A percentile compares a stretch with the other conserved stretches of the same genome.
Conservation (phyloP, 2,113 vertebrate species). For the Scomber japonicus region DNA sequence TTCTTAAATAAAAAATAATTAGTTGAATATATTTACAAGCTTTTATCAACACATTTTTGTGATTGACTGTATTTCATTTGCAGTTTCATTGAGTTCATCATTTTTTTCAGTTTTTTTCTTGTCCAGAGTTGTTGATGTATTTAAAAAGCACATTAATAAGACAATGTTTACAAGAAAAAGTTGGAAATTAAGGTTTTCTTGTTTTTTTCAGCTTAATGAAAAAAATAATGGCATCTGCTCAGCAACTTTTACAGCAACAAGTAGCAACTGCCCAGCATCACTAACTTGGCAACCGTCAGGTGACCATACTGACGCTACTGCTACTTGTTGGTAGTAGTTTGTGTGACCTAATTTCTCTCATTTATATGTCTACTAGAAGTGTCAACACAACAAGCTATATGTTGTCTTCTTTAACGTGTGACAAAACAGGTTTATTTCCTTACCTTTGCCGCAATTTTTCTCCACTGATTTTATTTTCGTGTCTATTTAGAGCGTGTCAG, state of each 20-base stretch:
- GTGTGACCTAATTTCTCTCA: background rate
- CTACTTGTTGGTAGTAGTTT: conserved; percentile 15
- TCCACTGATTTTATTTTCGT: conserved; percentile 3
- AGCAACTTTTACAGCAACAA: background rate
- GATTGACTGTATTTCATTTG: no score
- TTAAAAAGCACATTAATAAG: background rate
- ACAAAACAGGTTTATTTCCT: background rate
- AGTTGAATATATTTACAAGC: no score
- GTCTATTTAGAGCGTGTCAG: conserved; percentile 19
- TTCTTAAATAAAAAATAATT: background rate
- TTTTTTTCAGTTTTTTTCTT: no score
- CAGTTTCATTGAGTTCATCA: no score
- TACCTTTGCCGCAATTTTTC: background rate
- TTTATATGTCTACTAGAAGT: background rate
- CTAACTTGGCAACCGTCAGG: background rate
- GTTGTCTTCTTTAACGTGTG: conserved; percentile 19
- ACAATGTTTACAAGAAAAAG: no score
- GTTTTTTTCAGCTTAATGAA: background rate
- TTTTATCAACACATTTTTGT: no score
- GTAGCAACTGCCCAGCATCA: conserved; percentile 4
- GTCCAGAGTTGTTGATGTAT: no score
- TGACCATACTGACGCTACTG: conserved; percentile 12
- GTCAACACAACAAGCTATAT: conserved; percentile 10
- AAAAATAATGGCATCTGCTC: background rate
- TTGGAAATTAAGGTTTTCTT: no score